Conservation (phyloP, 2,888 invertebrate species). For the Orthosia gracilis region DNA sequence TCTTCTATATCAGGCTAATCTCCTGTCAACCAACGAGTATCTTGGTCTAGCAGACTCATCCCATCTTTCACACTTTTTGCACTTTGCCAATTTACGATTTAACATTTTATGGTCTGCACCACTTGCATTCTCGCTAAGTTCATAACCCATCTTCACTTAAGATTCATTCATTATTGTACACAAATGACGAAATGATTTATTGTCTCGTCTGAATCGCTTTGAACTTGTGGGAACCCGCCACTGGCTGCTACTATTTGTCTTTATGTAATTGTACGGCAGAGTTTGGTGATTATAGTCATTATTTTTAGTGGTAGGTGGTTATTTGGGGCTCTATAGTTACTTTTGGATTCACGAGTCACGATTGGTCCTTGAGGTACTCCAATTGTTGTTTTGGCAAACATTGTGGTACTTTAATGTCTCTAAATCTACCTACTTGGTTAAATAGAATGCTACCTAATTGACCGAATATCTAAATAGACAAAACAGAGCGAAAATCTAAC, state of each 20-base stretch:
- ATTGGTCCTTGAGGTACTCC: constrained; percentile 29
- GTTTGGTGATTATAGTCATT: constrained; percentile 43
- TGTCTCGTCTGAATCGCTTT: constrained; percentile 44
- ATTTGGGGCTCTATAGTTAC: constrained; percentile 18
- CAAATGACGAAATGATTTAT: constrained; percentile 56
- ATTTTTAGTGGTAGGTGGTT: constrained; percentile 17
- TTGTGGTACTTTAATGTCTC: not conserved
- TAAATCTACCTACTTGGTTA: not conserved
- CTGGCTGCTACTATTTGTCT: constrained; percentile 36
- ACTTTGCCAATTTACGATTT: constrained; percentile 8
- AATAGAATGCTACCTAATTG: not conserved
- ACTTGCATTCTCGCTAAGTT: constrained; percentile 43
- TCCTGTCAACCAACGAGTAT: not conserved
- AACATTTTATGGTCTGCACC: constrained; percentile 14
- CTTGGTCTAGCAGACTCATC: not conserved
- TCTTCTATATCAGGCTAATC: not conserved
- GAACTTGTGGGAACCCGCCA: constrained; percentile 61
- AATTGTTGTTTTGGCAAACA: not conserved
- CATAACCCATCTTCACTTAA: constrained; percentile 38
- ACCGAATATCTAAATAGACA: not conserved
- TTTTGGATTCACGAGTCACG: constrained; percentile 11
- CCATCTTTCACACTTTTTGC: not conserved
- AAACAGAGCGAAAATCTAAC: not conserved
- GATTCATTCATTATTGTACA: constrained; percentile 50
- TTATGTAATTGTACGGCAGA: constrained; percentile 28